These are phyloP conservation scores for Nymphicus hollandicus DNA, from an alignment of 2,113 vertebrate genomes.

Conservation along the genomic window DNA sequence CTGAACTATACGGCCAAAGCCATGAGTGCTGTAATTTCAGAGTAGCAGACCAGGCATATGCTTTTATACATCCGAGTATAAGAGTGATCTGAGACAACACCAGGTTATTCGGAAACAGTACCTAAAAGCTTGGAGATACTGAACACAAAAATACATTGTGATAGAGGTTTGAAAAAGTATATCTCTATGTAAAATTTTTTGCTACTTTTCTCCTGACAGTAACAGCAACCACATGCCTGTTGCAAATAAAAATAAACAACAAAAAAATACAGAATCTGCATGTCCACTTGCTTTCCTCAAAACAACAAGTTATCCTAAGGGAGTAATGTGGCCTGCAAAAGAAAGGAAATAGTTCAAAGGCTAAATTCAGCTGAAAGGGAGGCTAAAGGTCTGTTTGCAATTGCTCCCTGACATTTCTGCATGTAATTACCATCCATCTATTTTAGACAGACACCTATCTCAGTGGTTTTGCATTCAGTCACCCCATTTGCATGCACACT, in stretches of 20 bases:
- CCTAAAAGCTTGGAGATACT: background rate
- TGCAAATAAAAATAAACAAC: background rate
- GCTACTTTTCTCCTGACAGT: background rate
- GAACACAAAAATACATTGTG: background rate
- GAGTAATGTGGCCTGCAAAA: background rate
- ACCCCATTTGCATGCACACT: background rate
- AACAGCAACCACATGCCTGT: background rate
- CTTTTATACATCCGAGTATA: background rate
- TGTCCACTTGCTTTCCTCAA: background rate
- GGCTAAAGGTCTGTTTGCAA: background rate
- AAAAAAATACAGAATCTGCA: background rate
- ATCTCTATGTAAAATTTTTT: background rate
- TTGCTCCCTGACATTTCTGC: conserved; percentile 26
- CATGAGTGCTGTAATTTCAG: background rate
- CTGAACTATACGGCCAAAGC: background rate
- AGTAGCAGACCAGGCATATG: background rate
- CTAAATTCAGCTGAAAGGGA: conserved; percentile 14
- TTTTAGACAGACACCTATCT: conserved; percentile 19
- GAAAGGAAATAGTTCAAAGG: background rate
- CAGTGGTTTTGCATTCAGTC: background rate
- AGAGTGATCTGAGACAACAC: background rate
- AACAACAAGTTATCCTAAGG: background rate
- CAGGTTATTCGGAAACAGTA: background rate
- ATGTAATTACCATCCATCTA: background rate
- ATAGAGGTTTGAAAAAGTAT: background rate